A percentile compares a stretch with the other conserved stretches of the same genome.
Conservation (phyloP, 2,113 vertebrate species). For the Cryptoleucopteryx plumbea region DNA sequence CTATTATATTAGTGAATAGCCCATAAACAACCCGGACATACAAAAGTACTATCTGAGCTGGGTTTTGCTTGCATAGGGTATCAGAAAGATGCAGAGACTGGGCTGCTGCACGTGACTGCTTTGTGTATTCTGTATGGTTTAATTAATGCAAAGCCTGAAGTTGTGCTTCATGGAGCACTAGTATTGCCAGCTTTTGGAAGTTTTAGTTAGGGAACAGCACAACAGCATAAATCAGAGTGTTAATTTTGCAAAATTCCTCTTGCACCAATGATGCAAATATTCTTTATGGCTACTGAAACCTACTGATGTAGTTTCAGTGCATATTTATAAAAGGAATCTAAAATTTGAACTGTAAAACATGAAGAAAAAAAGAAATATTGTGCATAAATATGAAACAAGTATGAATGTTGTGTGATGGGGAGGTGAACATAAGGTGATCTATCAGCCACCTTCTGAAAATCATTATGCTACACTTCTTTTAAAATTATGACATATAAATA, state of each 20-base stretch:
- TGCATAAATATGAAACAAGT: neutral
- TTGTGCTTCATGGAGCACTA: neutral
- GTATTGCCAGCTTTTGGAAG: neutral
- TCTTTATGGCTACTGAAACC: neutral
- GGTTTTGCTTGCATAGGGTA: neutral
- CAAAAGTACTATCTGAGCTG: neutral
- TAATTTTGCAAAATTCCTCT: neutral
- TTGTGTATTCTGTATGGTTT: neutral
- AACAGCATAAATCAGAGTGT: neutral
- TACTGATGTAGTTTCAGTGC: neutral
- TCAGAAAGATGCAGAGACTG: neutral
- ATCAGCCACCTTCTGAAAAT: neutral
- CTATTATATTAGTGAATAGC: neutral
- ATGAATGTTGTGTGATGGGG: neutral
- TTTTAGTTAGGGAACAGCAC: neutral
- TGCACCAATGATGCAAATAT: neutral
- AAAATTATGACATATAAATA: neutral
- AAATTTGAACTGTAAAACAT: neutral
- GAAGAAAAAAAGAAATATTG: neutral
- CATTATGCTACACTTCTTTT: neutral
- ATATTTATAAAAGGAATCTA: neutral
- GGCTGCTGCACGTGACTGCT: neutral
- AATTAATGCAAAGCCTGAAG: neutral
- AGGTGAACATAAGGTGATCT: neutral
- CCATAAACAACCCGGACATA: neutral